Percentiles rank a stretch among this genome's conserved stretches.
phyloP scores from a whole-genome alignment of 2,113 vertebrate genomes.

The Amazona guildingii region DNA sequence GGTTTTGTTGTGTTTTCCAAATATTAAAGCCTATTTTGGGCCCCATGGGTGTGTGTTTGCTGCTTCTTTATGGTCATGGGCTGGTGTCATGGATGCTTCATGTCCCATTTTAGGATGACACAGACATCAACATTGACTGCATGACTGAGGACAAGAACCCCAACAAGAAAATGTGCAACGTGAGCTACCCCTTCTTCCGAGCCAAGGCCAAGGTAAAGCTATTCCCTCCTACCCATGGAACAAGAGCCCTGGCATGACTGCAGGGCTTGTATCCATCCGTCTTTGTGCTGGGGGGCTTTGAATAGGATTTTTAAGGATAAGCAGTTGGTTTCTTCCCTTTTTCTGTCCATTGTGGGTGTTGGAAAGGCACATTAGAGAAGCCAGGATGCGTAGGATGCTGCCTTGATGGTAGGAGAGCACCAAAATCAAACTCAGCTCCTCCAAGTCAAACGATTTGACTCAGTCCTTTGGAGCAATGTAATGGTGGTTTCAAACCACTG shows the following conservation, averaged over 20 bases:
- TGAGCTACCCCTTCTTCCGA: slow-evolving; percentile 93
- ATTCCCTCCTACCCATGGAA: rapidly evolving
- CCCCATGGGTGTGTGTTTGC: rapidly evolving
- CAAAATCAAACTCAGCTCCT: background rate
- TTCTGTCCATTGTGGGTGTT: background rate
- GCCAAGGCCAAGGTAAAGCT: slow-evolving; percentile 87
- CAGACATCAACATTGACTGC: slow-evolving; percentile 88
- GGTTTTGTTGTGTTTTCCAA: background rate
- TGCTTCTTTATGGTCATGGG: rapidly evolving
- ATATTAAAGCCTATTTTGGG: background rate
- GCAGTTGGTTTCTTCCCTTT: background rate
- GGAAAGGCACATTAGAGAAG: rapidly evolving
- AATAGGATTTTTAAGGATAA: background rate
- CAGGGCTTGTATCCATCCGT: rapidly evolving
- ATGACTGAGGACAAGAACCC: slow-evolving; percentile 71
- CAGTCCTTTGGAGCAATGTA: background rate
- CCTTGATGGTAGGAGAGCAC: background rate
- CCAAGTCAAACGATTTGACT: background rate
- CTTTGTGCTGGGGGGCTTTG: rapidly evolving
- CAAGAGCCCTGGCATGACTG: rapidly evolving
- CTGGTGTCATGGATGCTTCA: rapidly evolving
- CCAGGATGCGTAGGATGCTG: background rate
- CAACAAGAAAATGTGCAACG: slow-evolving; percentile 83
- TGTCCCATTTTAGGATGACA: slow-evolving; percentile 77
- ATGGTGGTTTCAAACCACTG: background rate